Base-by-base conservation (phyloP, 2,113 vertebrate species). In the Ctenomys sociabilis region DNA sequence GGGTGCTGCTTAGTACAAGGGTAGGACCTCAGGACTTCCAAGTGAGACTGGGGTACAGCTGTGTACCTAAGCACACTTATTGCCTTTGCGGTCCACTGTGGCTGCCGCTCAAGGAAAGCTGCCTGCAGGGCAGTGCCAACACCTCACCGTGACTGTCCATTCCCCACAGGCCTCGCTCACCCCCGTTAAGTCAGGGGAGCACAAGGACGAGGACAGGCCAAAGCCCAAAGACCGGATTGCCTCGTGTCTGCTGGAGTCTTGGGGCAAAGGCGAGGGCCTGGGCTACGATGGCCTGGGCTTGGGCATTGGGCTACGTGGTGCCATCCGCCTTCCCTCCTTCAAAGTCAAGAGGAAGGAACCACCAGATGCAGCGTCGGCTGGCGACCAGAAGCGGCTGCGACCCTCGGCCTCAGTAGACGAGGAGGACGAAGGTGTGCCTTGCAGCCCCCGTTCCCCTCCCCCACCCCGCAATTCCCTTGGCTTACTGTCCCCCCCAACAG, bases 341-440 rank as follows among this genome's bases (percentile, higher is more conserved):
- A 99, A 99, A 99, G 99, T 99, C 96, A 99, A 99, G 97, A 98
- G 99, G 98, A 99, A 99, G 98, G 99, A 99, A 88, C 99, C 99
- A 1, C 99, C 99, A 0, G 99, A 99, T 95, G 96, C 99, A 1
- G 98, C 99, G 61, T 97, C 98, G 0, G 97, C 98, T 0, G 99
- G 99, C 28, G 99, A 99, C 97, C 99, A 98, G 98, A 99, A 99
- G 97, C 99, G 99, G 93, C 99, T 99, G 30, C 98, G 99, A 66
- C 99, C 99, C 19, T 99, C 99, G 0, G 98, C 99, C 22, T 99
- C 99, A 0, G 99, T 99, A 3, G 99, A 99, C 17, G 99, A 99
- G 95, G 99, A 99, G 96, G 99, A 99, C 85, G 99, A 99, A 99
- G 99, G 99, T 99, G 82, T 45, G 98, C 22, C 75, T 22, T 61